Evolutionary conservation across 2,797 vertebrate genomes (phyloP).

Genomic region (Philypnodon macrostomus): DNA sequence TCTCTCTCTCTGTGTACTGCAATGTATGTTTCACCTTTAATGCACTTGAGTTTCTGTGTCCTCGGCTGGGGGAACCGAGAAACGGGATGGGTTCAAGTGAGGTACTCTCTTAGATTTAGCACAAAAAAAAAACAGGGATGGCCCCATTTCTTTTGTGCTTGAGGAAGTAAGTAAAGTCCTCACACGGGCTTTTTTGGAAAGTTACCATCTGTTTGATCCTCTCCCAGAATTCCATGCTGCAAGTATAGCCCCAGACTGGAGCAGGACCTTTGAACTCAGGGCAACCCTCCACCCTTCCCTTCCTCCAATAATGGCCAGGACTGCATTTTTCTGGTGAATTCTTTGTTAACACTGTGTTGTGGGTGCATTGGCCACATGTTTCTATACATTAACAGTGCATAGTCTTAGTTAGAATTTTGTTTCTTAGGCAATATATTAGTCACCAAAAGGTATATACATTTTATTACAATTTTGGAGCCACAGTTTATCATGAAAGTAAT

Average conservation of each 20-base stretch:
- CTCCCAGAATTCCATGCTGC: slow-evolving; percentile 69
- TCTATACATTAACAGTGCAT: no score
- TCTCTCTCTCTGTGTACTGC: not conserved
- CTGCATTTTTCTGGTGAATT: slow-evolving; percentile 30
- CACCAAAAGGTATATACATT: no score
- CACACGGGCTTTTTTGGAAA: slow-evolving; percentile 1
- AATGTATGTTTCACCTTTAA: slow-evolving; percentile 52
- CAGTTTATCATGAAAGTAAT: no score
- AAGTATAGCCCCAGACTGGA: slow-evolving; percentile 71
- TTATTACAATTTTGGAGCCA: no score
- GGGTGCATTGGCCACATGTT: no score
- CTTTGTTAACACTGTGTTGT: no score
- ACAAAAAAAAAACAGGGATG: slow-evolving; percentile 54
- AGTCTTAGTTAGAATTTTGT: slow-evolving; percentile 8
- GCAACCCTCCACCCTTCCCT: slow-evolving; percentile 44
- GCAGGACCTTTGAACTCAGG: slow-evolving; percentile 57
- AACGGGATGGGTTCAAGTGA: slow-evolving; percentile 61
- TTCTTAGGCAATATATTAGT: slow-evolving; percentile 28
- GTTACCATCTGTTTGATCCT: slow-evolving; percentile 77
- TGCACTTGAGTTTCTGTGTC: slow-evolving; percentile 42
- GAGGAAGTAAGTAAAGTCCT: slow-evolving; percentile 29
- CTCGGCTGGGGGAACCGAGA: slow-evolving; percentile 51
- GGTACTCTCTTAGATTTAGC: slow-evolving; percentile 61
- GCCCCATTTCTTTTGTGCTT: slow-evolving; percentile 65
- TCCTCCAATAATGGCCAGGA: slow-evolving; percentile 36